Conservation (phyloP, 2,888 invertebrate genomes). For the Diogma glabrata region DNA sequence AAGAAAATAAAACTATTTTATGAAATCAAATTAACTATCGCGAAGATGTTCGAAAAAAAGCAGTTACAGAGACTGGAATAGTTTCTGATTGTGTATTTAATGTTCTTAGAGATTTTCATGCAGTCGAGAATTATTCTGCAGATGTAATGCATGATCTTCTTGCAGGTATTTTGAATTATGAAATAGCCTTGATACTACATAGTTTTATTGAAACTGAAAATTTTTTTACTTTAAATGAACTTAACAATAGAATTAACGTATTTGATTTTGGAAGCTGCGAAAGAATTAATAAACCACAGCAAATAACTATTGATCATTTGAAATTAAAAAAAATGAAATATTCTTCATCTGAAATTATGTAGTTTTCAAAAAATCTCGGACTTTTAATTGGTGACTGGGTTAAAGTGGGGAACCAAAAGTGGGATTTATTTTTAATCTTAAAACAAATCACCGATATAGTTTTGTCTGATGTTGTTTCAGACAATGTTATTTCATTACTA, state of each 20-base stretch:
- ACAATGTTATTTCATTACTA: not conserved
- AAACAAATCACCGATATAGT: conserved; percentile 14
- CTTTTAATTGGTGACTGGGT: conserved; percentile 13
- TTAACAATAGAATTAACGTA: conserved; percentile 4
- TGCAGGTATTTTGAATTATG: conserved; percentile 10
- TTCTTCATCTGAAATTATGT: conserved; percentile 12
- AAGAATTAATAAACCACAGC: conserved; percentile 10
- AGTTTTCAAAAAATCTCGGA: conserved; percentile 8
- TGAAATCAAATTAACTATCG: conserved; percentile 14
- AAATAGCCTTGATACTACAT: conserved; percentile 10
- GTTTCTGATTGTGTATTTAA: conserved; percentile 16
- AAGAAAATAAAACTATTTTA: too few relatives aligned
- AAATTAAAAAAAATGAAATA: conserved; percentile 5
- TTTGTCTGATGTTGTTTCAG: not conserved
- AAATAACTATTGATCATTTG: conserved; percentile 6
- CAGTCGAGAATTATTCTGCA: conserved; percentile 11
- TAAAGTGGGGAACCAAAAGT: conserved; percentile 1
- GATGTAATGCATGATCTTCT: conserved; percentile 8
- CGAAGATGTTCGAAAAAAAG: conserved; percentile 7
- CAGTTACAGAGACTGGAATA: conserved; percentile 14
- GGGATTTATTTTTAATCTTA: conserved; percentile 7
- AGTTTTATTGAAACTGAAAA: conserved; percentile 9
- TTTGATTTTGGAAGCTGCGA: conserved; percentile 11
- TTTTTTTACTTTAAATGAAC: conserved; percentile 10
- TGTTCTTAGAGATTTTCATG: conserved; percentile 15